Conservation (phyloP, 35 echinoderm and acorn worm genomes). For the Acanthaster planci region DNA sequence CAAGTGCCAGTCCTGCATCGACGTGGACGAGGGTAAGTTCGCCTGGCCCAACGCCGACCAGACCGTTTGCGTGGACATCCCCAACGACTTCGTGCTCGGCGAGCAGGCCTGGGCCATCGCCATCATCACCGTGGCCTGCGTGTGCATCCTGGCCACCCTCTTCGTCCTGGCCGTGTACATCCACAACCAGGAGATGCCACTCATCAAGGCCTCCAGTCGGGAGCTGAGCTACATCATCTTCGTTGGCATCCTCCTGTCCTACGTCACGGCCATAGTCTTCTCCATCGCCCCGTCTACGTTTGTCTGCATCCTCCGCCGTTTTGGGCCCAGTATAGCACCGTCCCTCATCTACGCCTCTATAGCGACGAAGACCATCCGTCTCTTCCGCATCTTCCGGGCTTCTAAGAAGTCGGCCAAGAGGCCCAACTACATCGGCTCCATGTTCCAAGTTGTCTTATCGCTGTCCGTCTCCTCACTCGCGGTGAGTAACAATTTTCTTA, state of each 20-base stretch:
- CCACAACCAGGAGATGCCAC: constrained; percentile 74
- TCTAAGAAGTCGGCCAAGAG: constrained; percentile 77
- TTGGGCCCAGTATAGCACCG: constrained; percentile 63
- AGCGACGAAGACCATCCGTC: constrained; percentile 79
- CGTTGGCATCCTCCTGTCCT: constrained; percentile 60
- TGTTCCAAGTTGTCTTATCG: constrained; percentile 70
- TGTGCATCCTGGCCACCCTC: constrained; percentile 54
- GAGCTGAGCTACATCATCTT: constrained; percentile 89
- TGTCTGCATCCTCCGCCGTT: constrained; percentile 59
- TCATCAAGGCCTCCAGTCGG: constrained; percentile 90
- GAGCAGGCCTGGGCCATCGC: constrained; percentile 41
- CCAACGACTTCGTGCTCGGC: constrained; percentile 24
- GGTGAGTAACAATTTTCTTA: constrained; percentile 54
- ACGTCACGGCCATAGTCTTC: constrained; percentile 57
- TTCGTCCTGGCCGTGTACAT: constrained; percentile 57
- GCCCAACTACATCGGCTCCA: constrained; percentile 88
- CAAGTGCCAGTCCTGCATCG: constrained; percentile 62
- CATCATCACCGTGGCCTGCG: constrained; percentile 45
- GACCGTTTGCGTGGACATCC: constrained; percentile 47
- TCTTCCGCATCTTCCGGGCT: constrained; percentile 87
- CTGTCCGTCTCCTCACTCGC: constrained; percentile 60
- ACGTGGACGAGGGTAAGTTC: constrained; percentile 26
- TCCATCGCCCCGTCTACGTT: constrained; percentile 49
- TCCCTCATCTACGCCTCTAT: constrained; percentile 83
- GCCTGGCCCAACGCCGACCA: constrained; percentile 56